Evolutionary conservation across 2,797 vertebrate species (phyloP).

Genomic region (Poecilia picta): DNA sequence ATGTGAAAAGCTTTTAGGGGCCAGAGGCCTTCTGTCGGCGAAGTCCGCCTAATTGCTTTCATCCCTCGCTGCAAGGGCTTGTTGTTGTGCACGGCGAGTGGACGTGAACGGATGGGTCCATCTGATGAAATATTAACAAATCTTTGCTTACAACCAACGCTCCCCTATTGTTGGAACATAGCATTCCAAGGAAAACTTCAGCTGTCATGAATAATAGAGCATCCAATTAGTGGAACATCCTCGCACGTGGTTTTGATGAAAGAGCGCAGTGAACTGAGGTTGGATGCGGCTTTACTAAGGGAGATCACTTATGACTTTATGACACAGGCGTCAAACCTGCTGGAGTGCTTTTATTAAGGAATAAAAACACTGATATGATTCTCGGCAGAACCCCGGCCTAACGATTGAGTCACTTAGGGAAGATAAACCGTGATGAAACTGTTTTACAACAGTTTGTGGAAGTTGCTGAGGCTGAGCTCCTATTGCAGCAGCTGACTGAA

Average conservation of each 20-base stretch:
- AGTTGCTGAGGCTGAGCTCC: neutral
- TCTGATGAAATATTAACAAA: slow-evolving; percentile 74
- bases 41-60: slow-evolving; percentile 69
- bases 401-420: neutral
- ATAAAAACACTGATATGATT: neutral
- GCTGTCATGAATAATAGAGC: slow-evolving; percentile 73
- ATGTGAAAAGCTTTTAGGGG: slow-evolving; percentile 74
- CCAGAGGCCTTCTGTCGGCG: slow-evolving; percentile 61
- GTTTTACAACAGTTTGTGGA: neutral
- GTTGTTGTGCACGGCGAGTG: slow-evolving; percentile 63
- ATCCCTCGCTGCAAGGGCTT: slow-evolving; percentile 47
- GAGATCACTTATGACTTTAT: slow-evolving; percentile 6
- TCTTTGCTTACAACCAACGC: slow-evolving; percentile 47
- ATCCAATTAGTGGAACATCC: slow-evolving; percentile 70
- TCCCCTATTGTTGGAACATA: slow-evolving; percentile 63
- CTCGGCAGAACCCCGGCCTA: neutral
- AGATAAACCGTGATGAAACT: neutral
- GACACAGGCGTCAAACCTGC: slow-evolving; percentile 4
- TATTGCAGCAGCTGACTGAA: slow-evolving; percentile 6
- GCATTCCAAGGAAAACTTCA: slow-evolving; percentile 60
- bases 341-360: neutral
- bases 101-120: slow-evolving; percentile 50
- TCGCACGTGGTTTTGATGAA: slow-evolving; percentile 62
- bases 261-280: slow-evolving; percentile 34
- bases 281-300: slow-evolving; percentile 1